A percentile compares a stretch with the other conserved stretches of the same genome.
These are phyloP conservation scores for Fulica atra DNA, from an alignment of 2,113 vertebrate species.

Conservation along the genomic window DNA sequence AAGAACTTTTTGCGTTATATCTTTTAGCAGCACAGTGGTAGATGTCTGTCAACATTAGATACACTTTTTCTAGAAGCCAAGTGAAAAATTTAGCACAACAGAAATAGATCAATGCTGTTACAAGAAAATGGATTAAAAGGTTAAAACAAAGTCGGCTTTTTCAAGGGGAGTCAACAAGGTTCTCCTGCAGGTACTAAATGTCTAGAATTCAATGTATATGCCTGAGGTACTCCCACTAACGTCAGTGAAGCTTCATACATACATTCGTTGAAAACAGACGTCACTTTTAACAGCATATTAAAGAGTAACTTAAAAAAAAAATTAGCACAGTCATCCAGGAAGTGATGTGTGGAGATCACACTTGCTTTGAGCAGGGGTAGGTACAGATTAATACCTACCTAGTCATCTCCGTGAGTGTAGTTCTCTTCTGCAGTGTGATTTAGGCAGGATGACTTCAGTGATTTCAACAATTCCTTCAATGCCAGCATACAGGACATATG, in stretches of 20 bases:
- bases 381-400: neutral
- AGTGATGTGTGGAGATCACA: neutral
- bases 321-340: neutral
- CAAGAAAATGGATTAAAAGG: neutral
- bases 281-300: neutral
- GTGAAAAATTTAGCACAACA: neutral
- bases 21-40: neutral
- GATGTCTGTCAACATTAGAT: neutral
- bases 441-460: neutral
- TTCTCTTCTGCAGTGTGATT: neutral
- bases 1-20: neutral
- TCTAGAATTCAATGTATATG: neutral
- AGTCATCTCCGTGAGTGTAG: neutral
- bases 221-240: neutral
- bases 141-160: neutral
- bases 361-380: neutral
- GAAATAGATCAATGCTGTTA: neutral
- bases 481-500: neutral
- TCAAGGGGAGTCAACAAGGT: neutral
- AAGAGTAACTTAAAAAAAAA: neutral
- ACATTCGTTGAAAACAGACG: neutral
- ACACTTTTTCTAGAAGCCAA: neutral
- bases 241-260: neutral
- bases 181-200: neutral
- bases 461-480: neutral